A percentile compares a stretch with the other conserved stretches of the same genome.
phyloP scores from a whole-genome alignment of 2,888 invertebrate species.

The Ichneumoninae sp. region DNA sequence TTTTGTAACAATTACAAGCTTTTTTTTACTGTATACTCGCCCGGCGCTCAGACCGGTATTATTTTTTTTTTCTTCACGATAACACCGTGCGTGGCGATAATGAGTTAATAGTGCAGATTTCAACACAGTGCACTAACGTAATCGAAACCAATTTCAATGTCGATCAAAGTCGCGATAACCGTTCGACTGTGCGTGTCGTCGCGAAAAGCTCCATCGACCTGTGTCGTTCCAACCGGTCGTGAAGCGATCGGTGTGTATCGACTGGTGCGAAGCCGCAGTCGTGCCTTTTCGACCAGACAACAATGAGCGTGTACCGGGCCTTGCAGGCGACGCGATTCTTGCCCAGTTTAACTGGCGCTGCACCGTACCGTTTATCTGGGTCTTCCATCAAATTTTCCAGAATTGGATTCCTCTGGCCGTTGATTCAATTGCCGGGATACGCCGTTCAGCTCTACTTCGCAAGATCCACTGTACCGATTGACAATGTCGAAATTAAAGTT shows the following conservation, averaged over 20 bases:
- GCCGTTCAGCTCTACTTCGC: background rate
- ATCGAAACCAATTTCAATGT: background rate
- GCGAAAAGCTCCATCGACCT: background rate
- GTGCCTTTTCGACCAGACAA: background rate
- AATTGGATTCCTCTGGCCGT: slow-evolving; percentile 31
- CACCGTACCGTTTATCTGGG: slow-evolving; percentile 24
- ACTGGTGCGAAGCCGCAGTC: background rate
- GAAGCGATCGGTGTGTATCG: no score
- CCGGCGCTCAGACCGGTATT: no score
- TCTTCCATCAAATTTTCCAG: slow-evolving; percentile 26
- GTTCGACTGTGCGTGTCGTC: slow-evolving; percentile 1
- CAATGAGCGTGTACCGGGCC: slow-evolving; percentile 43
- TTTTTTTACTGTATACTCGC: no score
- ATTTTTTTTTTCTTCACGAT: background rate
- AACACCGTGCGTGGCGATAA: background rate
- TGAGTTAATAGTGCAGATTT: background rate
- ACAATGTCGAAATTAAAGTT: background rate
- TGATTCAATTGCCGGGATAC: background rate
- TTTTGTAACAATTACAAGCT: no score
- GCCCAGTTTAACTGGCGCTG: slow-evolving; percentile 24
- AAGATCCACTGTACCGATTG: background rate
- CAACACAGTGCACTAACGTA: slow-evolving; percentile 25
- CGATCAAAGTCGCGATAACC: slow-evolving; percentile 12
- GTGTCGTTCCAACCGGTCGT: background rate
- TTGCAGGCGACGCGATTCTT: slow-evolving; percentile 35